phyloP scores from a whole-genome alignment of 2,797 vertebrate genomes.

The Hozukius guyotensis region DNA sequence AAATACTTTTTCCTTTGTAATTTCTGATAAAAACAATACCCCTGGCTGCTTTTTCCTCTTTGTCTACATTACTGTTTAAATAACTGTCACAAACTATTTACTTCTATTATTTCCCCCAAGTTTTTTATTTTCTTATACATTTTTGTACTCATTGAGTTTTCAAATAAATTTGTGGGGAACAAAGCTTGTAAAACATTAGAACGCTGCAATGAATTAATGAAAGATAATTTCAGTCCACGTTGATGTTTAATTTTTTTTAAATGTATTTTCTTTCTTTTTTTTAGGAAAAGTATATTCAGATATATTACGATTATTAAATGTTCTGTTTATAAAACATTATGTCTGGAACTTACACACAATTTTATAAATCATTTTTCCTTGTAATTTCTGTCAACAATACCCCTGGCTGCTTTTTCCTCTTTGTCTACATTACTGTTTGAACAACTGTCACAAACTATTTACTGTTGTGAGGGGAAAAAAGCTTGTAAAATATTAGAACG shows the following conservation, averaged over 20 bases:
- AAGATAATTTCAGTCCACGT: background rate
- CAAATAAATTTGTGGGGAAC: background rate
- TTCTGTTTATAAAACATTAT: background rate
- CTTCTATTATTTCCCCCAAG: background rate
- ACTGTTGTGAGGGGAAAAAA: background rate
- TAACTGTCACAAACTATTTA: background rate
- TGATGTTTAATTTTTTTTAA: no score
- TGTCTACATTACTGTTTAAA: background rate
- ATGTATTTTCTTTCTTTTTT: no score
- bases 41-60: no score
- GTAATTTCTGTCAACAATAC: background rate
- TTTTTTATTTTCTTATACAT: background rate
- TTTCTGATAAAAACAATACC: background rate
- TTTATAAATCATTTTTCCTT: background rate
- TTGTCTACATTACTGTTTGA: background rate
- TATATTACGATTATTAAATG: background rate
- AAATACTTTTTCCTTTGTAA: background rate
- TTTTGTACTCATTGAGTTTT: background rate
- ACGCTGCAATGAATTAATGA: background rate
- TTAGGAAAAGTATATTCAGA: no score
- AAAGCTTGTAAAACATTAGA: no score
- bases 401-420: no score
- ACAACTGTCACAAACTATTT: background rate
- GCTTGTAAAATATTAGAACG: no score
- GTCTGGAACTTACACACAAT: background rate